phyloP scores from a whole-genome alignment of 1,140 invertebrate species.

The Cyrtorhinus lividipennis region DNA sequence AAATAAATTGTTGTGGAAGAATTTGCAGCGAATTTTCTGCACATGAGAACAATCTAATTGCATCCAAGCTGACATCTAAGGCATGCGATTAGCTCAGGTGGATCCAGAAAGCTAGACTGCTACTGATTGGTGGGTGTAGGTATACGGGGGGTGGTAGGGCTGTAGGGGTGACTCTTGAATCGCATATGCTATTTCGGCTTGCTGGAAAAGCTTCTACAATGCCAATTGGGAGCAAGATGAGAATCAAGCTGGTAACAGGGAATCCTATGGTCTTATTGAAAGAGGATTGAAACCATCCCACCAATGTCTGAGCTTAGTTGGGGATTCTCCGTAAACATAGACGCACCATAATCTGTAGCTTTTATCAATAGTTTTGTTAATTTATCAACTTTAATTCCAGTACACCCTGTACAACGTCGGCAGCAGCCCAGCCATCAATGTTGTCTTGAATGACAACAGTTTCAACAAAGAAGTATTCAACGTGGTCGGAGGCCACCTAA shows the following conservation, averaged over 20 bases:
- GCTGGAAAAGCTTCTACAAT: background rate
- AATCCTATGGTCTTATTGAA: background rate
- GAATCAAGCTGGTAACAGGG: background rate
- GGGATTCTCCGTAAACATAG: background rate
- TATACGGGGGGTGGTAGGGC: no score
- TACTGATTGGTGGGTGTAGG: no score
- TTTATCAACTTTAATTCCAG: conserved; percentile 27
- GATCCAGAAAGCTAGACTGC: no score
- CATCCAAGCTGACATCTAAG: no score
- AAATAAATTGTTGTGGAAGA: no score
- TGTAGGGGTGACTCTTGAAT: no score
- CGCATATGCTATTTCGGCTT: background rate
- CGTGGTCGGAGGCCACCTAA: conserved; percentile 68
- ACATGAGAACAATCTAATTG: no score
- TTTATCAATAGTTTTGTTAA: background rate
- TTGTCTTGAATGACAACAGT: conserved; percentile 73
- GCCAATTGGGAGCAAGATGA: no score
- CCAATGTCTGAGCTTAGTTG: background rate
- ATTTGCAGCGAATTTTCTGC: no score
- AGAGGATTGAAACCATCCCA: background rate
- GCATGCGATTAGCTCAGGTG: no score
- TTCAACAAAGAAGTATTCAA: conserved; percentile 83
- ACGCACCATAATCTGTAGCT: background rate
- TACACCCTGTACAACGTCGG: conserved; percentile 77
- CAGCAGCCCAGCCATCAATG: conserved; percentile 71